A percentile compares a stretch with the other conserved stretches of the same genome.
Evolutionary conservation across 2,113 vertebrate species (phyloP).

Genomic region (Semicossyphus pulcher): DNA sequence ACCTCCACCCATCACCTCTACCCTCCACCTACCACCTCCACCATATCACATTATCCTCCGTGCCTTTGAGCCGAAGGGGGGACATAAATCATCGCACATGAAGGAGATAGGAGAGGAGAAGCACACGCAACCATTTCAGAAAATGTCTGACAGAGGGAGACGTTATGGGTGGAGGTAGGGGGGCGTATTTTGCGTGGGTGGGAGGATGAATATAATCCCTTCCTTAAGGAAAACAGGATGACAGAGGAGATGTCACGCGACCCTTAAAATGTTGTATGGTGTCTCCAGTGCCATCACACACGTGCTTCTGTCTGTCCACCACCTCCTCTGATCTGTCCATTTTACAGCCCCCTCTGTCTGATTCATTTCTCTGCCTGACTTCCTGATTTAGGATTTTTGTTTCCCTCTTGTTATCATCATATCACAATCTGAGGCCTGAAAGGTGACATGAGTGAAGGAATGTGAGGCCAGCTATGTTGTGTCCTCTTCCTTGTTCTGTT

Average conservation of each 20-base stretch:
- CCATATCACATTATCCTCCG: conserved; percentile 54
- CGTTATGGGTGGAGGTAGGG: not conserved
- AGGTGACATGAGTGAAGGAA: not conserved
- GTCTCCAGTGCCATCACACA: conserved; percentile 16
- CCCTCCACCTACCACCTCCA: conserved; percentile 21
- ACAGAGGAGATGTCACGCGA: conserved; percentile 33
- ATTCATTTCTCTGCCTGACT: too few relatives aligned
- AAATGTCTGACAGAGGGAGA: conserved; percentile 34
- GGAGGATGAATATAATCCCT: conserved; percentile 20
- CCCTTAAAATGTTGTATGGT: not conserved
- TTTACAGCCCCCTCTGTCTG: too few relatives aligned
- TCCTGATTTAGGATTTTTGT: not conserved
- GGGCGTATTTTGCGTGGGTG: conserved; percentile 26
- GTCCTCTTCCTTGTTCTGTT: not conserved
- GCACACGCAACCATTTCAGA: conserved; percentile 52
- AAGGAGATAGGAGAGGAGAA: conserved; percentile 37
- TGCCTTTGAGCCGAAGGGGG: conserved; percentile 50
- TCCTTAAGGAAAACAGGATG: conserved; percentile 16
- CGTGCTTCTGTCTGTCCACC: conserved; percentile 14
- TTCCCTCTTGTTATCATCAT: not conserved
- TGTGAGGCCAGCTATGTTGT: not conserved
- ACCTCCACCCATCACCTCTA: conserved; percentile 21
- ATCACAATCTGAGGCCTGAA: not conserved
- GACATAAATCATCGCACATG: conserved; percentile 62
- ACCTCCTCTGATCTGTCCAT: not conserved